A percentile compares a stretch with the other conserved stretches of the same genome.
Conservation (phyloP, 1,140 invertebrate species). For the Oreohelix idahoensis region DNA sequence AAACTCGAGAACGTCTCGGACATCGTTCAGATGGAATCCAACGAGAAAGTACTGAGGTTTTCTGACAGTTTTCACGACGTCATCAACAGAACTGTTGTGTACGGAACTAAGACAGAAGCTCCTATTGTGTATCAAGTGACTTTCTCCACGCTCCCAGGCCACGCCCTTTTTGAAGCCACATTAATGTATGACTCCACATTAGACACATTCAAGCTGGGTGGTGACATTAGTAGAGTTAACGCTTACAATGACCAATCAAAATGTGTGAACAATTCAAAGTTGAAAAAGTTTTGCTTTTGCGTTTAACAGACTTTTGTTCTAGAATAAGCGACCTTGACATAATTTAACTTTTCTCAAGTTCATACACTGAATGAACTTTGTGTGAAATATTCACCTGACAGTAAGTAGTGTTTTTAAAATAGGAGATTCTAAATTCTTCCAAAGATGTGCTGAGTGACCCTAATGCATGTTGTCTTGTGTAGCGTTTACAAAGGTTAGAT, state of each 20-base stretch:
- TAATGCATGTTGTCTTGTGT: no score
- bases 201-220: conserved; percentile 51
- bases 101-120: conserved; percentile 51
- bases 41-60: conserved; percentile 55
- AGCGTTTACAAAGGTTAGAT: no score
- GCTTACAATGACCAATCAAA: conserved; percentile 63
- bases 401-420: no score
- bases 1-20: conserved; percentile 40
- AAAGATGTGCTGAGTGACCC: no score
- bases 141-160: conserved; percentile 62
- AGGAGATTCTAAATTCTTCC: no score
- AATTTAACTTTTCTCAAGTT: no score
- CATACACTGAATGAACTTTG: no score
- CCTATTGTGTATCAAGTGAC: conserved; percentile 63
- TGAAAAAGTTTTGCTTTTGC: conserved; percentile 71
- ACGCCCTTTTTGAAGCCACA: conserved; percentile 68
- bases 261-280: conserved; percentile 61
- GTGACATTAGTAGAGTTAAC: conserved; percentile 70
- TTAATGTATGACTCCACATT: conserved; percentile 48
- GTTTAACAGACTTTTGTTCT: conserved; percentile 19
- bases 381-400: no score
- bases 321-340: no score
- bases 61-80: conserved; percentile 58
- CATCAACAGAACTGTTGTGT: conserved; percentile 54
- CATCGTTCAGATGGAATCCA: conserved; percentile 43